phyloP scores from a whole-genome alignment of 2,113 vertebrate genomes.

The Oplegnathus fasciatus region DNA sequence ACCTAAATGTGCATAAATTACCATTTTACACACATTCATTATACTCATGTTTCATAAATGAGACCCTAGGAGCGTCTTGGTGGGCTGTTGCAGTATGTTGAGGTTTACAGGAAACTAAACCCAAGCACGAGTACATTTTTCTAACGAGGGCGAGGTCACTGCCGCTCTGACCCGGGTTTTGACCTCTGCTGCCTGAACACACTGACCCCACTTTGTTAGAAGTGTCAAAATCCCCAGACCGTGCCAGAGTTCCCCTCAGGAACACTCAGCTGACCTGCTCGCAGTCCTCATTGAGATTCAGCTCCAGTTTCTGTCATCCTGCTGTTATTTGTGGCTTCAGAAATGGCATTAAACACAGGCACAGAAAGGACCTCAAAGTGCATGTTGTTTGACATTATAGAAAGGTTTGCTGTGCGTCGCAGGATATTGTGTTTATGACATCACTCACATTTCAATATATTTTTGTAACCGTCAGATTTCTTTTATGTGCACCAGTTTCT shows the following conservation, averaged over 20 bases:
- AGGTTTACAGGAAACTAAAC: background rate
- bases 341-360: background rate
- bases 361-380: background rate
- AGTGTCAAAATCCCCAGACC: conserved; percentile 34
- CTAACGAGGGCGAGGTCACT: conserved; percentile 32
- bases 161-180: background rate
- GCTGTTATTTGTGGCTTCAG: background rate
- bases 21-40: conserved; percentile 32
- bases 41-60: conserved; percentile 23
- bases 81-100: background rate
- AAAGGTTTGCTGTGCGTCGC: background rate
- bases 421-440: background rate
- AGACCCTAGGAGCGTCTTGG: background rate
- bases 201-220: conserved; percentile 39
- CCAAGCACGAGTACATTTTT: background rate
- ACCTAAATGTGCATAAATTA: conserved; percentile 40
- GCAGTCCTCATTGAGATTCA: background rate
- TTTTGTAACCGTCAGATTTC: conserved; percentile 10
- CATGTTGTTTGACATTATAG: background rate
- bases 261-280: conserved; percentile 16
- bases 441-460: background rate
- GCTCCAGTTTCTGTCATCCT: background rate
- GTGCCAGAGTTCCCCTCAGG: conserved; percentile 12
- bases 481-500: conserved; percentile 50
- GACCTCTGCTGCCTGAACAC: conserved; percentile 21